Evolutionary conservation across 2,888 invertebrate species (phyloP).

Genomic region (Scotopteryx bipunctaria): DNA sequence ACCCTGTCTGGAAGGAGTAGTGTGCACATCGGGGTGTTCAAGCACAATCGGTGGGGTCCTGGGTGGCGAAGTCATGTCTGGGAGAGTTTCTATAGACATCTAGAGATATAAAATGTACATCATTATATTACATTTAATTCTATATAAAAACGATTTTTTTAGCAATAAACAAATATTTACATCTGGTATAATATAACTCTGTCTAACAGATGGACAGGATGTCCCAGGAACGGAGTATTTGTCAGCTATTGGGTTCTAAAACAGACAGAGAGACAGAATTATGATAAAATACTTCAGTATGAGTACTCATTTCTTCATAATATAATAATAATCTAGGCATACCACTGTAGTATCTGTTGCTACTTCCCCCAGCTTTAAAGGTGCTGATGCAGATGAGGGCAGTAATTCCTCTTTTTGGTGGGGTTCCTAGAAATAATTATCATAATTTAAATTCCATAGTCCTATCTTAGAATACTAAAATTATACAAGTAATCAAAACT

Average conservation of each 20-base stretch:
- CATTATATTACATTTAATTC: conserved; percentile 2
- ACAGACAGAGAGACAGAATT: conserved; percentile 4
- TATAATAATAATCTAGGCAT: conserved; percentile 1
- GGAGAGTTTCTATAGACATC: conserved; percentile 3
- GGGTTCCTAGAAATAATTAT: conserved; percentile 2
- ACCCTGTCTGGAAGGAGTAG: conserved; percentile 8
- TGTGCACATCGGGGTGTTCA: not conserved
- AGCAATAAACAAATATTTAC: conserved; percentile 6
- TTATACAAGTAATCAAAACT: conserved; percentile 8
- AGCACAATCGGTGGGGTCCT: conserved; percentile 2
- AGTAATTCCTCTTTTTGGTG: not conserved
- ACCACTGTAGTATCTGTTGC: not conserved
- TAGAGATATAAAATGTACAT: too few species aligned
- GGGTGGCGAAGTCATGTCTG: not conserved
- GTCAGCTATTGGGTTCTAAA: conserved; percentile 5
- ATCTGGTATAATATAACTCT: conserved; percentile 7
- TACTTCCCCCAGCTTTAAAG: conserved; percentile 1
- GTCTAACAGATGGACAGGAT: conserved; percentile 1
- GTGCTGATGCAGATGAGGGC: not conserved
- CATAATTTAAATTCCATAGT: not conserved
- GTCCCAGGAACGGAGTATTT: not conserved
- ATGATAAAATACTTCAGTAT: conserved; percentile 2
- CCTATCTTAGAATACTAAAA: conserved; percentile 5
- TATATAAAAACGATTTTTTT: not conserved
- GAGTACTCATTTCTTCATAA: conserved; percentile 1